Conservation (phyloP, 2,113 vertebrate species). For the Pandion haliaetus region DNA sequence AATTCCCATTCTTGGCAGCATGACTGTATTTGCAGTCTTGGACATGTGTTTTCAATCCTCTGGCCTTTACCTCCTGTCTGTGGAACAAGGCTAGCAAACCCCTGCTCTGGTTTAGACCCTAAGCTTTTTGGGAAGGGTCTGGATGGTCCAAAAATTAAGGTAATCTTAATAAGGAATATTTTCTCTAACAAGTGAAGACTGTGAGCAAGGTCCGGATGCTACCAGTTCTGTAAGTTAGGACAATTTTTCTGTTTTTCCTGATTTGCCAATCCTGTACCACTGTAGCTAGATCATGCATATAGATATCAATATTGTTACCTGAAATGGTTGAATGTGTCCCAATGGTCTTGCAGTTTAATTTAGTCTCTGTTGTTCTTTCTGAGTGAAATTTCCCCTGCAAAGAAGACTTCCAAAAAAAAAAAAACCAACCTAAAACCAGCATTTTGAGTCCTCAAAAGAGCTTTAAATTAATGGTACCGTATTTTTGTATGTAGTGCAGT, state of each 20-base stretch:
- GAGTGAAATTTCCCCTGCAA: neutral
- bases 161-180: neutral
- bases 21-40: neutral
- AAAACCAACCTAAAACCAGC: neutral
- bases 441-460: neutral
- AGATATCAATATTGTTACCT: neutral
- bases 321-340: neutral
- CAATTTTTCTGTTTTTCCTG: neutral
- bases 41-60: neutral
- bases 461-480: conserved; percentile 3
- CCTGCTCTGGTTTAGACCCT: neutral
- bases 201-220: neutral
- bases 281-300: neutral
- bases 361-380: neutral
- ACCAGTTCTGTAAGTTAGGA: rapidly evolving
- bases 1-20: neutral
- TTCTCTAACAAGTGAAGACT: neutral
- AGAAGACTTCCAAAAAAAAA: neutral
- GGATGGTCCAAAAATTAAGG: neutral
- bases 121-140: rapidly evolving
- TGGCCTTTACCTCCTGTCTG: neutral
- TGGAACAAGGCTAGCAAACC: neutral
- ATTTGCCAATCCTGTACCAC: neutral
- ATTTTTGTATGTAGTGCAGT: neutral
- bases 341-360: neutral